Evolutionary conservation across 2,113 vertebrate species (phyloP), one percentile per base, ranked within the genome.

Genomic region (Menura novaehollandiae): DNA sequence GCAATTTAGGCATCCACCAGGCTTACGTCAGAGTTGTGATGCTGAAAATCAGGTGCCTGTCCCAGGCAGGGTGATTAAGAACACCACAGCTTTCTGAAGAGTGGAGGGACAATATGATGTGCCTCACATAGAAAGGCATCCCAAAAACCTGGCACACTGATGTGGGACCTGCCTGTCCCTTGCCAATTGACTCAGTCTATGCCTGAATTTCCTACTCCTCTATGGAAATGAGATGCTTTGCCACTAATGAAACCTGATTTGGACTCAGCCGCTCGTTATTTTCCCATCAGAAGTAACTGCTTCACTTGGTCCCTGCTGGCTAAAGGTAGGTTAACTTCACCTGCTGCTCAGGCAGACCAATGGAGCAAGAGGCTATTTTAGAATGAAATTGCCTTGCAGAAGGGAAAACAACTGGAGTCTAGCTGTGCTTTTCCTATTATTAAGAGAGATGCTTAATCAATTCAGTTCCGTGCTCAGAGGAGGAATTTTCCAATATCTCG

Each of bases 51-150:
- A 75, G 52, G 30, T 71, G 26, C 68, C 46, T 93, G 59, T 69
- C 32, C 18, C 63, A 84, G 43, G 30, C 13, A 22, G 43, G 10
- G n/a, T 74, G 47, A 33, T 19, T 53, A 41, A 90, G 60, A 79
- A 2, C 62, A 76, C 12, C 3, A 1, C 4, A 5, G 10, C 11
- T 74, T 0, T 0, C 66, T 63, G 68, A 76, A 35, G 8, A 23
- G 24, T n/a, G 15, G 28, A 62, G 51, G 44, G 37, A 49, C 24
- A 52, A 18, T 64, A 72, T 14, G 13, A 64, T 62, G 19, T 44
- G 18, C 37, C 35, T 72, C 24, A 20, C 2, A 21, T 46, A 51
- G 46, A 91, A 89, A 66, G 26, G 43, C 35, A 35, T 28, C n/a
- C 43, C 55, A 53, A 60, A 74, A 91, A 16, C 22, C 41, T 12